A percentile compares a stretch with the other conserved stretches of the same genome.
Conservation (phyloP, 1,140 invertebrate species). For the Caerostris extrusa region DNA sequence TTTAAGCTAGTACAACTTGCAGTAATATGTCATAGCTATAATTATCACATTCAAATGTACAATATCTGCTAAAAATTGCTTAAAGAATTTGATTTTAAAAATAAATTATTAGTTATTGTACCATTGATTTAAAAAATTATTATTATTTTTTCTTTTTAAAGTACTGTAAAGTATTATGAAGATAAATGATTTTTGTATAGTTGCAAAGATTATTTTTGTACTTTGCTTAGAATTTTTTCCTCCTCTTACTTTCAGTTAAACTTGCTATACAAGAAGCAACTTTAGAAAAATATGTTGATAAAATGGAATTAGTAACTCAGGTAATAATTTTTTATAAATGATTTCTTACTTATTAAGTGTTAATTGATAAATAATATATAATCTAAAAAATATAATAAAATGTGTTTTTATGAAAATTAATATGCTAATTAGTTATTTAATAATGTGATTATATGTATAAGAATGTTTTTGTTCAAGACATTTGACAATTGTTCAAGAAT, state of each 20-base stretch:
- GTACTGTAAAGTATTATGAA: background rate
- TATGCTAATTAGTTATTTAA: too few relatives aligned
- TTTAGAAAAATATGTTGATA: conserved; percentile 90
- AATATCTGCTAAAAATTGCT: too few relatives aligned
- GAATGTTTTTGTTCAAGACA: too few relatives aligned
- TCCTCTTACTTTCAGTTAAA: conserved; percentile 86
- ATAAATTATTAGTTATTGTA: background rate
- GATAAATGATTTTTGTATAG: background rate
- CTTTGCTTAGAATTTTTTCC: background rate
- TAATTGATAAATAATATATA: too few relatives aligned
- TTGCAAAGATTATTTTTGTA: background rate
- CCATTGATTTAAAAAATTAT: background rate
- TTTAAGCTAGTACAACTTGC: too few relatives aligned
- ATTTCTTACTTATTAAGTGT: background rate
- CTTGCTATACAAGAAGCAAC: conserved; percentile 95
- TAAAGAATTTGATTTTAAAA: too few relatives aligned
- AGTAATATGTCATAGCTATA: too few relatives aligned
- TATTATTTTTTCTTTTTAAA: background rate
- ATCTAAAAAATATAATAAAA: too few relatives aligned
- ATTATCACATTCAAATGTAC: too few relatives aligned
- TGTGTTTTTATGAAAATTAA: too few relatives aligned
- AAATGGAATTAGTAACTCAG: conserved; percentile 90
- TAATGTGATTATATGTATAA: too few relatives aligned
- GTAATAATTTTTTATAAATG: conserved; percentile 80
- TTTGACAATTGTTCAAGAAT: too few relatives aligned